Base-by-base conservation (phyloP, 2,888 invertebrate species). In the Teleogryllus oceanicus region DNA sequence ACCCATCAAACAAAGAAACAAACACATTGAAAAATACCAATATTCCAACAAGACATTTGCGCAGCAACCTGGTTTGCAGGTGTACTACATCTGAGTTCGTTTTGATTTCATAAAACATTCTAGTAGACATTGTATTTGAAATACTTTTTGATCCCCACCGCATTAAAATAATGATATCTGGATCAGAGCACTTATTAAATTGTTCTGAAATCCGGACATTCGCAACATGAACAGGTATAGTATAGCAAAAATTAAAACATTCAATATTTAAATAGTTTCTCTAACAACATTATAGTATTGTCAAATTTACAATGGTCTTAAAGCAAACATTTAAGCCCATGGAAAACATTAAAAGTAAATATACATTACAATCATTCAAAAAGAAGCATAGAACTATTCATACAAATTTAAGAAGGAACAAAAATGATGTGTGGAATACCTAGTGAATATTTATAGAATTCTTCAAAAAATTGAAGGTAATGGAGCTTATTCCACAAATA, bases 11-110 rank as follows among this genome's bases (percentile, higher is more conserved):
- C 13, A 62, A 62, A 62, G 62, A 62, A 62, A 62, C 62, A 62
- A 62, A 62, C 62, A 62, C n/a, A 62, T 62, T 62, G 62, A 62
- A 62, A 62, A 62, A 62, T 62, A 62, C 62, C 62, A 62, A 62
- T 62, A 62, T 62, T 62, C 62, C 62, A 62, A 62, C 13, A 18
- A 62, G 62, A 62, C 13, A 62, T 37, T 37, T 37, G 37, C 8
- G 37, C 37, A 37, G 37, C 37, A 5, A 37, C 37, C 37, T 37
- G 37, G 37, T 37, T 37, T 37, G 5, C 37, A 37, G 37, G 37
- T 37, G 37, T 37, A 37, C 37, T 8, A 8, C 37, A 0, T 37
- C 37, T 37, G 37, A 37, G 37, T 37, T 37, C 37, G 8, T 37
- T 37, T 37, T 8, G 37, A 37, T 37, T 37, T 37, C 8, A 62